A percentile compares a stretch with the other conserved stretches of the same genome.
Conservation (phyloP, 2,113 vertebrate species). For the Agelaius phoeniceus region DNA sequence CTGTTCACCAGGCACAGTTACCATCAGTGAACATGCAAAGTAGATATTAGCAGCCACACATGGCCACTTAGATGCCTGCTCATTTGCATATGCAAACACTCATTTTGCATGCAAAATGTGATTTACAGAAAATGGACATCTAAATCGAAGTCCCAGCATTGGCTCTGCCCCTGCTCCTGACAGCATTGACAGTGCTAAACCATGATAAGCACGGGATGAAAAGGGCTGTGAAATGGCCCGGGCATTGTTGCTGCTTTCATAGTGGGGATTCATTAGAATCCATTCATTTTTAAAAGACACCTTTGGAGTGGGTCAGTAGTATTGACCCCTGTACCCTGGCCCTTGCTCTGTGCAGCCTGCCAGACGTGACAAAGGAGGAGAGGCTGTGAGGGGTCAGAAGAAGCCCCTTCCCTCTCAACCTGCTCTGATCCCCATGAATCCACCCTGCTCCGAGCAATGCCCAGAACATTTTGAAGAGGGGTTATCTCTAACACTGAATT, state of each 20-base stretch:
- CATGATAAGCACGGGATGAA: not conserved
- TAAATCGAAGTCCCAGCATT: not conserved
- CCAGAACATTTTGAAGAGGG: not conserved
- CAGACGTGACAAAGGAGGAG: not conserved
- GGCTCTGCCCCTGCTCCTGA: not conserved
- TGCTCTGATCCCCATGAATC: fast-evolving
- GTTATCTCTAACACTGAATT: not conserved
- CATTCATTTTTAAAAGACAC: not conserved
- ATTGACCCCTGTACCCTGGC: not conserved
- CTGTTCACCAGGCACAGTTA: not conserved
- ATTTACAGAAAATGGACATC: slow-evolving; percentile 17
- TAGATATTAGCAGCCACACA: not conserved
- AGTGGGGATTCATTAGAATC: not conserved
- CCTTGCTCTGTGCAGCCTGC: not conserved
- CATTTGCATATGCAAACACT: slow-evolving; percentile 55
- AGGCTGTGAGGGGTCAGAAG: not conserved
- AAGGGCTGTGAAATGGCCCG: not conserved
- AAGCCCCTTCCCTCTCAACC: not conserved
- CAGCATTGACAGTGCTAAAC: not conserved
- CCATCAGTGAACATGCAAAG: not conserved
- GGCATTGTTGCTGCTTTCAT: not conserved
- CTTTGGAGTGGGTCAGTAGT: not conserved
- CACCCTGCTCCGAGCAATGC: not conserved
- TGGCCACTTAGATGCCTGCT: slow-evolving; percentile 21
- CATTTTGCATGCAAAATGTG: slow-evolving; percentile 24